Percentiles rank a stretch among this genome's conserved stretches.
Evolutionary conservation across 2,888 invertebrate species (phyloP).

Genomic region (Auanema freiburgensis): DNA sequence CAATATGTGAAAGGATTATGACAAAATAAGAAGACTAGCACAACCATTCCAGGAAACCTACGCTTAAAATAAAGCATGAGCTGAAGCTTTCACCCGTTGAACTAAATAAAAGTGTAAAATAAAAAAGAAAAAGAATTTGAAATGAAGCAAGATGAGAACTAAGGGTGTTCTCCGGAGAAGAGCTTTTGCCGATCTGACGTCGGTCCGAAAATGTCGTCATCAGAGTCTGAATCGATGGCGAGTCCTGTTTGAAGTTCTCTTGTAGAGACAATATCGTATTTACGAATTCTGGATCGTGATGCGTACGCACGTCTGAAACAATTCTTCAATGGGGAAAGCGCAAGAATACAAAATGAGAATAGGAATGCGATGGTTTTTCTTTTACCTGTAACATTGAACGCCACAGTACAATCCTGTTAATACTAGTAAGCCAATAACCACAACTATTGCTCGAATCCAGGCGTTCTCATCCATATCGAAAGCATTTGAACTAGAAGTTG

Average conservation of each 20-base stretch:
- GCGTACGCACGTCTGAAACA: constrained; percentile 9
- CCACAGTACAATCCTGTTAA: constrained; percentile 8
- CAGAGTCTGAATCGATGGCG: constrained; percentile 19
- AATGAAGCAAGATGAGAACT: constrained; percentile 4
- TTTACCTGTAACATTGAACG: constrained; percentile 13
- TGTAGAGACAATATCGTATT: constrained; percentile 21
- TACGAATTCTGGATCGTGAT: constrained; percentile 16
- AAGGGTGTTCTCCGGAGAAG: background rate
- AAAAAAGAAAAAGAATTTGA: constrained; percentile 6
- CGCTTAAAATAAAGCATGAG: background rate
- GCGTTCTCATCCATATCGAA: constrained; percentile 21
- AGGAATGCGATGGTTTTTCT: background rate
- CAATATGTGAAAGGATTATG: too few species aligned
- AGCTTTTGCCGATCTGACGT: constrained; percentile 19
- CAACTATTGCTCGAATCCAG: constrained; percentile 10
- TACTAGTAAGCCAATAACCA: constrained; percentile 8
- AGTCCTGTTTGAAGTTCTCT: constrained; percentile 21
- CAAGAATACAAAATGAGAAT: background rate
- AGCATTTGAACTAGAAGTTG: constrained; percentile 9
- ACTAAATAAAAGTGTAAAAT: constrained; percentile 2
- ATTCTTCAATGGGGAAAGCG: background rate
- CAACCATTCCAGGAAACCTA: too few species aligned
- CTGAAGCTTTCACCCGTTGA: background rate
- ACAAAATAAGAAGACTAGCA: too few species aligned
- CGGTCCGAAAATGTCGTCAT: constrained; percentile 16